phyloP scores from a whole-genome alignment of 2,888 invertebrate genomes.

The Phania funesta region DNA sequence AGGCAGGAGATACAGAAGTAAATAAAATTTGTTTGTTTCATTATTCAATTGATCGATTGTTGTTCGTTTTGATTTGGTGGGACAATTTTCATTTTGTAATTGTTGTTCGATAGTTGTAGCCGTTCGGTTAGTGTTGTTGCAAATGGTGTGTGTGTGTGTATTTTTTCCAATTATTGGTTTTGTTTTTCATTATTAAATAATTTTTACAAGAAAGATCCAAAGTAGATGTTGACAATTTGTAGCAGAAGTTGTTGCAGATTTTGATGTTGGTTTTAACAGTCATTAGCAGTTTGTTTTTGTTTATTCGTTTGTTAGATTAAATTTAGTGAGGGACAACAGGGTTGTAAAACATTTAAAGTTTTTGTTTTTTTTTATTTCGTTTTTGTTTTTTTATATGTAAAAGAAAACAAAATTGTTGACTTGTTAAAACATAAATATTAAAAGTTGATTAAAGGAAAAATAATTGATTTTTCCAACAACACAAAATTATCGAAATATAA shows the following conservation, averaged over 20 bases:
- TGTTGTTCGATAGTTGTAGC: constrained; percentile 61
- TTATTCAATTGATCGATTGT: constrained; percentile 18
- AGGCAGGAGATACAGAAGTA: neutral
- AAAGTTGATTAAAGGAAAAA: neutral
- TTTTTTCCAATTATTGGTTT: neutral
- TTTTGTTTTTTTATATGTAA: constrained; percentile 58
- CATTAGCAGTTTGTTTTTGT: constrained; percentile 67
- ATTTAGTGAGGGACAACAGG: constrained; percentile 67
- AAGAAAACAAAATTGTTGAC: constrained; percentile 60
- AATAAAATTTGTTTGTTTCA: constrained; percentile 22
- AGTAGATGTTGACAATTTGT: neutral
- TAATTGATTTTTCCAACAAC: neutral
- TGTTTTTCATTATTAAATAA: neutral
- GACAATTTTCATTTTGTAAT: constrained; percentile 29
- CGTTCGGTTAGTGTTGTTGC: constrained; percentile 33
- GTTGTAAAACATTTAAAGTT: constrained; percentile 69
- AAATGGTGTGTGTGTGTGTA: constrained; percentile 22
- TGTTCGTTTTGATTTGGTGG: neutral
- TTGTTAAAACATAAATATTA: constrained; percentile 50
- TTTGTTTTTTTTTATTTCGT: constrained; percentile 18
- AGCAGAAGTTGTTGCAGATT: constrained; percentile 8
- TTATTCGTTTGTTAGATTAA: constrained; percentile 72
- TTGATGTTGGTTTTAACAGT: constrained; percentile 65
- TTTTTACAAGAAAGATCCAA: neutral
- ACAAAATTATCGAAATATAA: neutral